Evolutionary conservation across 2,888 invertebrate genomes (phyloP), one percentile per base, ranked within the genome.

Genomic region (Ypsolopha sequella): DNA sequence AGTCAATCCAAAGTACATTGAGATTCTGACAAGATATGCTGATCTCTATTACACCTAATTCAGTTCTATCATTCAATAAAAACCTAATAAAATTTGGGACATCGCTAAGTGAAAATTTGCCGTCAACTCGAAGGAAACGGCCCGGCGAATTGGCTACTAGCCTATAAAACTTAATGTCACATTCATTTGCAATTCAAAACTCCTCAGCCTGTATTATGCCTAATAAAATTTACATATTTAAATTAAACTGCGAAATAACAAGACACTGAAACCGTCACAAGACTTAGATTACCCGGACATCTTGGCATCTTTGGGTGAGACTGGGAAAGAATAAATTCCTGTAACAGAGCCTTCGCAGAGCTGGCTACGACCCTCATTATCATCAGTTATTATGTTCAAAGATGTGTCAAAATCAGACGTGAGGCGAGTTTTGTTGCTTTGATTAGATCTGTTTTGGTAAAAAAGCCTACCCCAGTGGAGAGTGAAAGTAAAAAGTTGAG

Each of bases 151-250:
- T 81, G 84, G 80, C 80, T 80, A 84, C 82, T 78, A 78, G 76
- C 76, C 84, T 77, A 84, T 84, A 82, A 85, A 85, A 81, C 70
- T 78, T 80, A 81, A 84, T 80, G 84, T 81, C 77, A 79, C 80
- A 84, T 81, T 80, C 84, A 86, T 85, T 85, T 85, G 84, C 81
- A 85, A 85, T 86, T 85, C 82, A 80, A 80, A 77, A 76, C 76
- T 79, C 79, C 77, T 82, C 80, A 77, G 76, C 70, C 79, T 74
- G 80, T 84, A 81, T 84, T 84, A 85, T 84, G 82, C 75, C 81
- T 82, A 82, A 85, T 86, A 85, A 86, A 85, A 86, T 86, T 86
- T 80, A 81, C 86, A 86, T 86, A 86, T 86, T 85, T 84, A 86
- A 85, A 86, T 86, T 85, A 85, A 84, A 85, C 76, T 76, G 76